Evolutionary conservation across 2,113 vertebrate genomes (phyloP).

Genomic region (Probosciger aterrimus): DNA sequence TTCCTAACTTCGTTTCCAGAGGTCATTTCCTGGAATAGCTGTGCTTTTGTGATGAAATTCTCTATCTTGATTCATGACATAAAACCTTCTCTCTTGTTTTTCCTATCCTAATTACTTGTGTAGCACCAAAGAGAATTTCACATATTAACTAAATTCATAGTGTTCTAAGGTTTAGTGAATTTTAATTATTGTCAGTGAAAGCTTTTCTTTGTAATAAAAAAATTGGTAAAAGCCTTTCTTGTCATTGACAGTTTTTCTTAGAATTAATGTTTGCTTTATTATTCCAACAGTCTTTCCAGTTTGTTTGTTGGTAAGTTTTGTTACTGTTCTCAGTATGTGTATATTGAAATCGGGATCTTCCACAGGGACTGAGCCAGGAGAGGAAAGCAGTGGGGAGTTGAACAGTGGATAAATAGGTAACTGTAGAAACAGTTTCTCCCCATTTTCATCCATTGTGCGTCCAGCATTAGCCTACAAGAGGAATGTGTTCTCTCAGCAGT

Average conservation of each 20-base stretch:
- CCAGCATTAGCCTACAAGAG: background rate
- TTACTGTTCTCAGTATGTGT: background rate
- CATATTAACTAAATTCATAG: background rate
- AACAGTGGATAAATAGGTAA: background rate
- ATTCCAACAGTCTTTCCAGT: background rate
- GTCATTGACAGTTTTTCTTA: background rate
- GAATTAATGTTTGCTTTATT: background rate
- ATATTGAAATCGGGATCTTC: background rate
- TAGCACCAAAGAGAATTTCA: background rate
- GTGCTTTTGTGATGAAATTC: background rate
- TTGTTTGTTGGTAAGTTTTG: background rate
- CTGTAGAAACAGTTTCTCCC: background rate
- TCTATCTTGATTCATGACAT: background rate
- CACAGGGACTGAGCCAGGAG: background rate
- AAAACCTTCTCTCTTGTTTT: background rate
- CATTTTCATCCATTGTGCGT: background rate
- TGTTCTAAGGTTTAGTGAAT: background rate
- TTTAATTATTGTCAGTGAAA: background rate
- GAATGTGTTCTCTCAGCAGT: background rate
- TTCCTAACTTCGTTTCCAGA: background rate
- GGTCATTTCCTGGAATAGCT: background rate
- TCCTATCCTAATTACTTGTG: background rate
- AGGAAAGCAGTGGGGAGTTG: background rate
- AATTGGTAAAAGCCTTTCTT: background rate
- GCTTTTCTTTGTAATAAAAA: background rate